Percentiles rank a stretch among this genome's conserved stretches.
These are phyloP conservation scores for Cyrtorhinus lividipennis DNA, from an alignment of 1,140 invertebrate species.

Conservation along the genomic window DNA sequence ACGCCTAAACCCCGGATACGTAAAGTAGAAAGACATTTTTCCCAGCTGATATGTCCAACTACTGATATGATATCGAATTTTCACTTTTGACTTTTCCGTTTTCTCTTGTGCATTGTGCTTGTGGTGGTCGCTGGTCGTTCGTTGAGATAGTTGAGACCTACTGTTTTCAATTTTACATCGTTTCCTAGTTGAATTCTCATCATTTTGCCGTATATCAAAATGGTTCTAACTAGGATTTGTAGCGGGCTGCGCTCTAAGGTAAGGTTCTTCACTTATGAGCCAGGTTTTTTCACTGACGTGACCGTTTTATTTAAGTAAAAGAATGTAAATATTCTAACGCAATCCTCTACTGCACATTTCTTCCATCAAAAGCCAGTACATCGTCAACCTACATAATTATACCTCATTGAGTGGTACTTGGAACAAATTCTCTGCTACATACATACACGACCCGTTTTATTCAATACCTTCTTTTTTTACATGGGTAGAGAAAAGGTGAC, in stretches of 20 bases:
- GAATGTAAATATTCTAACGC: neutral
- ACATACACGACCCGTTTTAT: neutral
- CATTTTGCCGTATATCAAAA: neutral
- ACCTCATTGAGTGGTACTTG: neutral
- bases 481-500: too few species aligned
- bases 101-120: neutral
- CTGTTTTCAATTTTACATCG: neutral
- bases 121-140: neutral
- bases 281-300: too few species aligned
- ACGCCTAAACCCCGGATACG: too few species aligned
- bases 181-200: neutral
- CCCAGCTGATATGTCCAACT: too few species aligned
- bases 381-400: neutral
- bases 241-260: neutral
- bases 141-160: neutral
- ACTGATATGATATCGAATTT: too few species aligned
- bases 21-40: too few species aligned
- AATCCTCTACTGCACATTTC: neutral
- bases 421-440: neutral
- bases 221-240: neutral
- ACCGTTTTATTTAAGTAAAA: too few species aligned
- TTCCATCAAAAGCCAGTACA: neutral
- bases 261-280: neutral
- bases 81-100: too few species aligned
- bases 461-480: too few species aligned